Base-by-base conservation (phyloP, 1,140 invertebrate genomes). In the Aphis craccivora region DNA sequence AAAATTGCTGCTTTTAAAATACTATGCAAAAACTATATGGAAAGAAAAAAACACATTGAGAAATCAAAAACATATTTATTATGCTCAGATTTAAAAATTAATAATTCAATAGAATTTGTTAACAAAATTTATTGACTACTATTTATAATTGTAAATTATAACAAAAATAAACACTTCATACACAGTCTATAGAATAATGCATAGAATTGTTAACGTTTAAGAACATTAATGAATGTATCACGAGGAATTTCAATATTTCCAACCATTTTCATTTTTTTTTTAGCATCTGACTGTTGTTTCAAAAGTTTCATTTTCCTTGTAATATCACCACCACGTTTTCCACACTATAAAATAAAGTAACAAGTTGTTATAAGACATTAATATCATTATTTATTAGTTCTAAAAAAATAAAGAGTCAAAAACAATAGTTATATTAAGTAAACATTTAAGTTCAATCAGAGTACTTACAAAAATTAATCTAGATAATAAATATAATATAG, bases 191-290 rank as follows among this genome's bases (percentile, higher is more conserved):
- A 84, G 18, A 40, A 43, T 30, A 86, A 45, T 30, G 0, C 45
- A 53, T 40, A 55, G n/a, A 76, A 81, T 37, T 93, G 3, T 93
- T 20, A 93, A 96, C 96, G 97, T 95, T 98, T 98, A 9, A 99
- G 95, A 93, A 99, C 97, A 95, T 98, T 97, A 94, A 99, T 98
- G 95, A 99, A 99, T 23, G 98, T 98, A 95, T 99, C 97, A 95
- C 98, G 96, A 18, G 98, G 98, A 94, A 99, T 95, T 94, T 97
- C 96, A 94, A 99, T 97, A 95, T 98, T 98, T 81, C 98, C 99
- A 94, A 99, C 96, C 96, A 97, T 97, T 95, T 97, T 97, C 97
- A 99, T 97, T 95, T 97, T 97, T 95, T 98, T 98, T 95, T 99
- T 99, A 18, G 99, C 99, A 95, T 99, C 98, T 6, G 97, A 96